A percentile compares a stretch with the other conserved stretches of the same genome.
These are phyloP conservation scores for Arbacia lixula DNA, from an alignment of 53 echinoderm and acorn worm species.

Conservation along the genomic window DNA sequence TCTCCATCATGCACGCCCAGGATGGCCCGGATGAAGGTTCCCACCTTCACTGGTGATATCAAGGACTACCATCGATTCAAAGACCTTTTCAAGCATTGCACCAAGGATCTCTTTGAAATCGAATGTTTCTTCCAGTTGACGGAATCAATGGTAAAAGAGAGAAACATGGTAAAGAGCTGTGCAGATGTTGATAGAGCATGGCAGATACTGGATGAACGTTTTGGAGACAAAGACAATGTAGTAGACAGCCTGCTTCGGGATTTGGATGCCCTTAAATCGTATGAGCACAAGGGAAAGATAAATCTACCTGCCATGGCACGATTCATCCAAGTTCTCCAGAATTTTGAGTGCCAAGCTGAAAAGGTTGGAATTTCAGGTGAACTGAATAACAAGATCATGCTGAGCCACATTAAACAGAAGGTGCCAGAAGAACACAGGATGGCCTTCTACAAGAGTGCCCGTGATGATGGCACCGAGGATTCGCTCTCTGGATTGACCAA, in stretches of 20 bases:
- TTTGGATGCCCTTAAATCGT: constrained; percentile 63
- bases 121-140: constrained; percentile 78
- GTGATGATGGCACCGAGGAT: constrained; percentile 59
- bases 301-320: constrained; percentile 65
- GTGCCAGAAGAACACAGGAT: constrained; percentile 75
- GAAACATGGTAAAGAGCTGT: constrained; percentile 65
- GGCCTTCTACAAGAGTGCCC: constrained; percentile 65
- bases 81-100: constrained; percentile 60
- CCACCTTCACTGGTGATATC: constrained; percentile 60
- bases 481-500: constrained; percentile 69
- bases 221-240: constrained; percentile 68
- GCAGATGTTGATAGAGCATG: constrained; percentile 60
- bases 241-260: constrained; percentile 74
- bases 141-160: constrained; percentile 71
- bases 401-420: constrained; percentile 61
- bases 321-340: constrained; percentile 69
- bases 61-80: constrained; percentile 70
- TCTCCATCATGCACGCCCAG: constrained; percentile 19
- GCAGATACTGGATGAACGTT: constrained; percentile 74
- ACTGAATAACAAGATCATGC: constrained; percentile 75
- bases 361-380: constrained; percentile 67
- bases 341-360: constrained; percentile 65
- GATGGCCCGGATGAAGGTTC: constrained; percentile 76
- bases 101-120: constrained; percentile 62
- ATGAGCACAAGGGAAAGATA: constrained; percentile 68